These are phyloP conservation scores for Bacillus rossius DNA, from an alignment of 1,140 invertebrate species.

Conservation along the genomic window DNA sequence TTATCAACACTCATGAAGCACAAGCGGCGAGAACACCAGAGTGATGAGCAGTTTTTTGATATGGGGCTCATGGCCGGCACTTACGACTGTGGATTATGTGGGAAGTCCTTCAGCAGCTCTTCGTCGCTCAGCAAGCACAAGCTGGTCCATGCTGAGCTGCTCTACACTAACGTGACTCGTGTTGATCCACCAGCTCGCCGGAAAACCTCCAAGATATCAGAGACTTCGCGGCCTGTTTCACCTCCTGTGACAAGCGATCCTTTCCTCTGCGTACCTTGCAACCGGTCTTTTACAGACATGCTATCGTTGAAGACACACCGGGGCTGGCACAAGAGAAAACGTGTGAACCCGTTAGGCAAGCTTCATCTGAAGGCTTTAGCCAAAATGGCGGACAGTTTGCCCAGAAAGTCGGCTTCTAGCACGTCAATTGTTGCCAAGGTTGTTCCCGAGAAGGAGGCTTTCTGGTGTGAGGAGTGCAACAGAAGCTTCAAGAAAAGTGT, in stretches of 20 bases:
- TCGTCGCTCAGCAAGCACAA: constrained; percentile 37
- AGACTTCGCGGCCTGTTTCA: not conserved
- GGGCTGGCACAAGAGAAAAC: constrained; percentile 46
- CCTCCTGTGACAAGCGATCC: constrained; percentile 30
- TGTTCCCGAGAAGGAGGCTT: too few relatives aligned
- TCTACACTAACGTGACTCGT: constrained; percentile 32
- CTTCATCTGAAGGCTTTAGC: too few relatives aligned
- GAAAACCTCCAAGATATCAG: not conserved
- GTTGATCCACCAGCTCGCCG: constrained; percentile 23
- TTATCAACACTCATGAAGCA: constrained; percentile 49
- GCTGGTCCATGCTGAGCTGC: constrained; percentile 31
- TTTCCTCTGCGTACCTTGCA: constrained; percentile 52
- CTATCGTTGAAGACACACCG: constrained; percentile 50
- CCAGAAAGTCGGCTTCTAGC: too few relatives aligned
- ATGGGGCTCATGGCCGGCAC: constrained; percentile 20
- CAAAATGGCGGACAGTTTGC: too few relatives aligned
- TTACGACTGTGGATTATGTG: constrained; percentile 51
- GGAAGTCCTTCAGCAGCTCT: constrained; percentile 46
- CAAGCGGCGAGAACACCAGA: constrained; percentile 33
- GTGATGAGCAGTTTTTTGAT: not conserved
- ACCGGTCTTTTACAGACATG: constrained; percentile 48
- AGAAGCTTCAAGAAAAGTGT: too few relatives aligned
- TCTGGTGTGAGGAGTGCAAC: too few relatives aligned
- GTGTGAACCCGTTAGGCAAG: too few relatives aligned
- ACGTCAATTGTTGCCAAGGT: too few relatives aligned